phyloP scores from a whole-genome alignment of 2,888 invertebrate species.

The Phyto melanocephala region DNA sequence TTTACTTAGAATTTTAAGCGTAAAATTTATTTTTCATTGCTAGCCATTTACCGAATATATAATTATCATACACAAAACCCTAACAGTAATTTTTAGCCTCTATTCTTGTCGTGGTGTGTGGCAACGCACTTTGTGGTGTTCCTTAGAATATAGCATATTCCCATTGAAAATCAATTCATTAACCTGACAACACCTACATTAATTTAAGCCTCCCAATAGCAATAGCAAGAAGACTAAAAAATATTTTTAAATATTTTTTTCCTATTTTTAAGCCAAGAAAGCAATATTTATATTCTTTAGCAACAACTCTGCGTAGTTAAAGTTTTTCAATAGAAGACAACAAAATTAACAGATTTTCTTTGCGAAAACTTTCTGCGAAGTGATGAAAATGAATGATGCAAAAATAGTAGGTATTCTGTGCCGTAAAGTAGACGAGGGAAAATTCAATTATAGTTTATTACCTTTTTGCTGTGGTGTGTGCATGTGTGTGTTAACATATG shows the following conservation, averaged over 20 bases:
- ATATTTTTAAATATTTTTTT: constrained; percentile 9
- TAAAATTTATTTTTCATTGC: too few relatives aligned
- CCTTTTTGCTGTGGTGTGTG: constrained; percentile 16
- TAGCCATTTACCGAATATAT: too few relatives aligned
- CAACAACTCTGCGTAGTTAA: constrained; percentile 27
- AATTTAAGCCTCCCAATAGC: constrained; percentile 30
- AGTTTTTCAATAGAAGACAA: constrained; percentile 40
- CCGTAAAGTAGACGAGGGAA: not conserved
- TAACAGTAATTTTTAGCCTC: not conserved
- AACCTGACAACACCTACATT: constrained; percentile 41
- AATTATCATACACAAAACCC: not conserved
- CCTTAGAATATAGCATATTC: not conserved
- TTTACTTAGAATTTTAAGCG: too few relatives aligned
- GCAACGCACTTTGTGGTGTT: not conserved
- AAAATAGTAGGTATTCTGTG: not conserved
- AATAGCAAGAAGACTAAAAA: constrained; percentile 7
- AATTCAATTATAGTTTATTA: constrained; percentile 63
- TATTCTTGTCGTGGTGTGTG: not conserved
- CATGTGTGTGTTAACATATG: not conserved
- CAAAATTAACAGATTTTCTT: constrained; percentile 49
- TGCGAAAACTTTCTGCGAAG: constrained; percentile 33
- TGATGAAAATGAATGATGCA: constrained; percentile 52
- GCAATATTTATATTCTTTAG: constrained; percentile 5
- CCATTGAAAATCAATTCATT: constrained; percentile 38
- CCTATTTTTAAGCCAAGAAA: not conserved